Evolutionary conservation across 2,797 vertebrate species (phyloP), one percentile per base, ranked within the genome.

Genomic region (Holocentrus rufus): DNA sequence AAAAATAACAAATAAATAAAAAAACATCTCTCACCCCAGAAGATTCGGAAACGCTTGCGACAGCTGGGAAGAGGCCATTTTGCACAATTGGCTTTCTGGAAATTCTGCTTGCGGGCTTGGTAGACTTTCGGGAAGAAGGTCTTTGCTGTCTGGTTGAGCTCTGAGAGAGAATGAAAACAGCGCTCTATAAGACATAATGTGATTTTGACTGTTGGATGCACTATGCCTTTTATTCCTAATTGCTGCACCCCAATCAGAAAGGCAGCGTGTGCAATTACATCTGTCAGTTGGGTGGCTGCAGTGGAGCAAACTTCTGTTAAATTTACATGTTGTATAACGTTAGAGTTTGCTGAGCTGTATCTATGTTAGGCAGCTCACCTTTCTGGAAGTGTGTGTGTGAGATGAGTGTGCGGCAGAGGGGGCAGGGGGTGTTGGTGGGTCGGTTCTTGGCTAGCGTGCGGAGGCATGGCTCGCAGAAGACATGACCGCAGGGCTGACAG

Each of bases 391-490:
- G 93, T 57, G 96, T 95, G 86, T 94, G 92, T 46, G 95, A 88
- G 92, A 98, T 95, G 83, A 93, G 82, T 55, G 94, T 91, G 65
- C 96, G 95, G 83, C 96, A 98, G 50, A 98, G 90, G 0, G 97
- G 97, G 84, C 97, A 98, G 4, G 94, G 95, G 2, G 96, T 96
- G 85, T 80, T 94, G 25, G 90, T 69, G 25, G 92, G 90, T 49
- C 93, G 94, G 91, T 96, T 96, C 92, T 92, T 96, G 85, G 95
- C 95, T 62, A 98, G 94, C 0, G 92, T 97, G 66, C 96, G 94
- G 69, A 98, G 93, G 79, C 96, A 97, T 55, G 95, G 96, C 89
- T 99, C 97, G 60, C 96, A 99, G 91, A 99, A 99, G 85, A 97
- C 88, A 81, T 98, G 97, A 1, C 90, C 94, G 69, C 97, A 98